Evolutionary conservation across 2,797 vertebrate genomes (phyloP).

Genomic region (Florisuga fusca): DNA sequence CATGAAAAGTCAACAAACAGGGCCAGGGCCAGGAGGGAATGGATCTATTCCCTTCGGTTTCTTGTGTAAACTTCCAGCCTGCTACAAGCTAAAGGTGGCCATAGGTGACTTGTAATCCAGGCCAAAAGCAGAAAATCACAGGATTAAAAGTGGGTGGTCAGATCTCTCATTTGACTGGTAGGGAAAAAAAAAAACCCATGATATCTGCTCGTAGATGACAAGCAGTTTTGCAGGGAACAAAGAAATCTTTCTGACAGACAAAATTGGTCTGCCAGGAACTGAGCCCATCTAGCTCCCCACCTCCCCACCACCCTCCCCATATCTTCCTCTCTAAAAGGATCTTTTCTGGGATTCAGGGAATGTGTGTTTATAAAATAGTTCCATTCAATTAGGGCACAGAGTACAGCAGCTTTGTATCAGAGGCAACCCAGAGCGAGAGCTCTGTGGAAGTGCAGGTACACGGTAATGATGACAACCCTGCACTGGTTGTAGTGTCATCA

Average conservation of each 20-base stretch:
- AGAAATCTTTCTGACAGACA: constrained; percentile 57
- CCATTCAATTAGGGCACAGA: constrained; percentile 76
- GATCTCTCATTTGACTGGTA: constrained; percentile 60
- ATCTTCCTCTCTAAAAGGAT: constrained; percentile 73
- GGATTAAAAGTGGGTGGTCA: constrained; percentile 68
- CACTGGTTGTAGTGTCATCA: constrained; percentile 78
- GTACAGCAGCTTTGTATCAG: constrained; percentile 77
- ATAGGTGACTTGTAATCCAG: constrained; percentile 62
- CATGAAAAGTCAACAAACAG: background rate
- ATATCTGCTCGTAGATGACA: background rate
- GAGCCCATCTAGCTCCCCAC: constrained; percentile 71
- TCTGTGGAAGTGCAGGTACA: constrained; percentile 75
- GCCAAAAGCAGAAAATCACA: constrained; percentile 56
- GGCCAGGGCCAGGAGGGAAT: background rate
- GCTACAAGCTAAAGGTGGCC: background rate
- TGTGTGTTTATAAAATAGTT: constrained; percentile 77
- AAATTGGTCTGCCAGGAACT: constrained; percentile 67
- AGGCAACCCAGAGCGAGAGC: constrained; percentile 73
- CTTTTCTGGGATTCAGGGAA: constrained; percentile 76
- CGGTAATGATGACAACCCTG: constrained; percentile 77
- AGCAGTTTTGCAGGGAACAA: constrained; percentile 67
- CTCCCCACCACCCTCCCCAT: constrained; percentile 73
- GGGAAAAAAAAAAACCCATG: background rate
- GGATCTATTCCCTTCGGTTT: background rate
- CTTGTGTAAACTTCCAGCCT: constrained; percentile 24